These are phyloP conservation scores for Macroramphosus scolopax DNA, from an alignment of 2,797 vertebrate species.

Conservation along the genomic window DNA sequence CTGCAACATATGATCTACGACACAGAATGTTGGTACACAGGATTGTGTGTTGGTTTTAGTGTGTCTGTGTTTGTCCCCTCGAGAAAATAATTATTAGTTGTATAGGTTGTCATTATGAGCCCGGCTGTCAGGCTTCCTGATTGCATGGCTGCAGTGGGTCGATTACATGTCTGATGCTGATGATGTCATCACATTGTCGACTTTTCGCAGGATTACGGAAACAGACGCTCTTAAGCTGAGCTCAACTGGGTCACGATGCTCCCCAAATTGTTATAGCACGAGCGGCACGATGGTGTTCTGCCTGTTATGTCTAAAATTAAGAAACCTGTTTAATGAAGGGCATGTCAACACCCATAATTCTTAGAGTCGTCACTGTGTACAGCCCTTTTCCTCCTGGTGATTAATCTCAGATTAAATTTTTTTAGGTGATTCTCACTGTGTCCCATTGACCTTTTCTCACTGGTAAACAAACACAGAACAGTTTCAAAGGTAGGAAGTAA, in stretches of 20 bases:
- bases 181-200: conserved; percentile 75
- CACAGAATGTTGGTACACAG: conserved; percentile 12
- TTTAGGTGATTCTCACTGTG: conserved; percentile 28
- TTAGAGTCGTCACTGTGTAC: too few relatives aligned
- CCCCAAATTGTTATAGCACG: background rate
- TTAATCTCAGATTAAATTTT: too few relatives aligned
- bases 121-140: conserved; percentile 60
- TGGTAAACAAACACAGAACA: conserved; percentile 7
- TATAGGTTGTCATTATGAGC: conserved; percentile 75
- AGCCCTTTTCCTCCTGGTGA: conserved; percentile 14
- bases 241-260: conserved; percentile 3
- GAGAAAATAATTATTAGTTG: conserved; percentile 74
- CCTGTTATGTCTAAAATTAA: too few relatives aligned
- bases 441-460: conserved; percentile 15
- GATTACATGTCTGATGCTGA: conserved; percentile 77
- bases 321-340: too few relatives aligned
- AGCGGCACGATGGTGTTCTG: too few relatives aligned
- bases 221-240: conserved; percentile 7
- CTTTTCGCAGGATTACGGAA: conserved; percentile 53
- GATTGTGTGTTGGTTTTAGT: conserved; percentile 6
- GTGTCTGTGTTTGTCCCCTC: conserved; percentile 49
- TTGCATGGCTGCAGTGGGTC: conserved; percentile 70
- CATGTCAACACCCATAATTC: too few relatives aligned
- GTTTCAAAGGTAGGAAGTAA: background rate
- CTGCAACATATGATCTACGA: too few relatives aligned